Percentiles rank a stretch among this genome's conserved stretches.
Evolutionary conservation across 2,888 invertebrate genomes (phyloP).

Genomic region (Malthinus seriepunctatus): DNA sequence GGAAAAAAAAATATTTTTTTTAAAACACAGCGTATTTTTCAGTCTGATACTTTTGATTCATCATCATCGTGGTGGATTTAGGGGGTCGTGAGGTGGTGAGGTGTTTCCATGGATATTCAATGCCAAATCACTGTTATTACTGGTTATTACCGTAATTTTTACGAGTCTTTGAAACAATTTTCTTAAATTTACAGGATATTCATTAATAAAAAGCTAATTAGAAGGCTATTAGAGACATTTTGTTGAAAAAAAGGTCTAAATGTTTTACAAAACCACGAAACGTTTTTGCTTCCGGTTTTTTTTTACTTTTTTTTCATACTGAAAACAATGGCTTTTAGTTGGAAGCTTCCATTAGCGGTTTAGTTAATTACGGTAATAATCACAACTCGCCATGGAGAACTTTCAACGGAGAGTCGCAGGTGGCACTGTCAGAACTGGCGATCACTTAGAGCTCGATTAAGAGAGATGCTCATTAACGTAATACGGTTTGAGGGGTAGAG

Average conservation of each 20-base stretch:
- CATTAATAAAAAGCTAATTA: too few species aligned
- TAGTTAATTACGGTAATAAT: conserved; percentile 30
- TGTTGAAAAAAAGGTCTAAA: background rate
- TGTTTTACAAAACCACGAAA: conserved; percentile 11
- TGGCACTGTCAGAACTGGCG: conserved; percentile 25
- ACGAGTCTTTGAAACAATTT: too few species aligned
- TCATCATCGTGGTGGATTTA: too few species aligned
- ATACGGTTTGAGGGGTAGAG: conserved; percentile 7
- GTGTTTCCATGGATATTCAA: too few species aligned
- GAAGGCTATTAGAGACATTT: too few species aligned
- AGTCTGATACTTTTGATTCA: too few species aligned
- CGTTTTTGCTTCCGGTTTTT: conserved; percentile 5
- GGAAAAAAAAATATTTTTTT: too few species aligned
- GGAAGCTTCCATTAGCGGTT: conserved; percentile 28
- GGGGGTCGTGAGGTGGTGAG: too few species aligned
- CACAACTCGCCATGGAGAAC: conserved; percentile 24
- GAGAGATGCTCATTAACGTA: conserved; percentile 25
- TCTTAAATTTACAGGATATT: too few species aligned
- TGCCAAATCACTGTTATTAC: too few species aligned
- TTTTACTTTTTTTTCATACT: conserved; percentile 4
- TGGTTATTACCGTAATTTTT: too few species aligned
- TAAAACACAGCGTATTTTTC: too few species aligned
- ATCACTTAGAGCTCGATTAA: conserved; percentile 28
- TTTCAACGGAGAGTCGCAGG: conserved; percentile 25
- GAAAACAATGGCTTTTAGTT: conserved; percentile 17